phyloP scores from a whole-genome alignment of 2,113 vertebrate genomes.

The Fregetta grallaria region DNA sequence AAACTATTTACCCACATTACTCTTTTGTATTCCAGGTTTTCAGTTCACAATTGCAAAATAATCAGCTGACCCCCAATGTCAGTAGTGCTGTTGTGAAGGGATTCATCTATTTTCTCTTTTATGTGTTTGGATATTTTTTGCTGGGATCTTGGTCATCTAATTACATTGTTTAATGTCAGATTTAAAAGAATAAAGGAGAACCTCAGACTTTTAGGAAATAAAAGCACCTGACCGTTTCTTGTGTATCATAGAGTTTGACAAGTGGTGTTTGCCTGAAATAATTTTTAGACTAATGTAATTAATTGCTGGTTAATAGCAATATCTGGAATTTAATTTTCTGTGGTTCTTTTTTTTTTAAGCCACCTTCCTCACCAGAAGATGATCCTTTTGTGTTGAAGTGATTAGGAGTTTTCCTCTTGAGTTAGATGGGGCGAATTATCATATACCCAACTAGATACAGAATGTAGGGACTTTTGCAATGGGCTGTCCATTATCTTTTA shows the following conservation, averaged over 20 bases:
- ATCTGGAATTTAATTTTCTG: background rate
- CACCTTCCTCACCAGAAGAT: background rate
- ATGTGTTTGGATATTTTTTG: slow-evolving; percentile 37
- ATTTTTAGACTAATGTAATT: background rate
- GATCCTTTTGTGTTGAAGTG: background rate
- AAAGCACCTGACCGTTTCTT: background rate
- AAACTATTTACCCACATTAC: slow-evolving; percentile 54
- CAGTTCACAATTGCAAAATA: slow-evolving; percentile 44
- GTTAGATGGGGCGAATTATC: background rate
- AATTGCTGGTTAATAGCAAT: background rate
- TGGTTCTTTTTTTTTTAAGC: background rate
- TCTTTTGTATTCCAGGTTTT: slow-evolving; percentile 55
- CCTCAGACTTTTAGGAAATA: background rate
- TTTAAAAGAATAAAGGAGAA: slow-evolving; percentile 4
- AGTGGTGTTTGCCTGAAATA: background rate
- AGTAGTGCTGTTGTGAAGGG: slow-evolving; percentile 49
- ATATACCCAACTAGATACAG: background rate
- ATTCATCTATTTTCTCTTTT: slow-evolving; percentile 61
- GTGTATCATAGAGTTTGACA: background rate
- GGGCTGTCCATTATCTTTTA: background rate
- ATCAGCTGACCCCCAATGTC: slow-evolving; percentile 50
- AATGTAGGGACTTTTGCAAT: background rate
- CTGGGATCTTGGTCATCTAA: slow-evolving; percentile 40
- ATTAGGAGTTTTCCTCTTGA: background rate
- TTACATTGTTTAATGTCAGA: slow-evolving; percentile 17